Conservation (phyloP, 2,888 invertebrate species). For the Pharmacophagus antenor region DNA sequence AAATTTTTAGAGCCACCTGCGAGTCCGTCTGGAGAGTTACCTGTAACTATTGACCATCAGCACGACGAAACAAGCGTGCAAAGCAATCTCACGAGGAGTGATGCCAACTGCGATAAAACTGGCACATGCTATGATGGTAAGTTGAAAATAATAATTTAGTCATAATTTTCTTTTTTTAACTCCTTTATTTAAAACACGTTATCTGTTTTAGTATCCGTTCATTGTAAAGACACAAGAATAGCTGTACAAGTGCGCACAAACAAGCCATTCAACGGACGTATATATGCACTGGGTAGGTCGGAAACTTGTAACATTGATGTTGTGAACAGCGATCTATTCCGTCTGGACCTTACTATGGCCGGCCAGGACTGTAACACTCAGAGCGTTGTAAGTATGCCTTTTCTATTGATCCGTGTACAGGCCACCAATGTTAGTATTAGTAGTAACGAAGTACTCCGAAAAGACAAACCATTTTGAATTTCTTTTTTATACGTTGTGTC, state of each 20-base stretch:
- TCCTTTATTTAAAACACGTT: constrained; percentile 7
- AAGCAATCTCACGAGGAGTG: constrained; percentile 87
- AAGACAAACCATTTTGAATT: no score
- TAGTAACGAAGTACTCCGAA: no score
- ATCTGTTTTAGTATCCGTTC: constrained; percentile 88
- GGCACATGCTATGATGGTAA: constrained; percentile 97
- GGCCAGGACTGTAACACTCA: constrained; percentile 98
- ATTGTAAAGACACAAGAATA: constrained; percentile 96
- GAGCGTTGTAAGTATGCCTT: constrained; percentile 90
- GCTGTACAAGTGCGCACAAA: constrained; percentile 96
- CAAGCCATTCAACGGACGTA: constrained; percentile 96
- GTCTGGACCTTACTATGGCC: constrained; percentile 94
- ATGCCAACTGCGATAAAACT: constrained; percentile 95
- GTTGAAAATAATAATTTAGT: constrained; percentile 34
- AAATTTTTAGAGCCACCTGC: constrained; percentile 77
- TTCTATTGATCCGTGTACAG: no score
- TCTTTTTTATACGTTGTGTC: no score
- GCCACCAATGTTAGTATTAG: no score
- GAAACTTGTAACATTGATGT: constrained; percentile 98
- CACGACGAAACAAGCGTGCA: constrained; percentile 83
- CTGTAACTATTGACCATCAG: constrained; percentile 88
- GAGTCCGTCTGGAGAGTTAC: constrained; percentile 79
- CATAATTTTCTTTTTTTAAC: not conserved
- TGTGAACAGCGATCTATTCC: constrained; percentile 94
- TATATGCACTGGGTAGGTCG: constrained; percentile 95